Conservation (phyloP, 2,113 vertebrate genomes). For the Donacobius atricapilla region DNA sequence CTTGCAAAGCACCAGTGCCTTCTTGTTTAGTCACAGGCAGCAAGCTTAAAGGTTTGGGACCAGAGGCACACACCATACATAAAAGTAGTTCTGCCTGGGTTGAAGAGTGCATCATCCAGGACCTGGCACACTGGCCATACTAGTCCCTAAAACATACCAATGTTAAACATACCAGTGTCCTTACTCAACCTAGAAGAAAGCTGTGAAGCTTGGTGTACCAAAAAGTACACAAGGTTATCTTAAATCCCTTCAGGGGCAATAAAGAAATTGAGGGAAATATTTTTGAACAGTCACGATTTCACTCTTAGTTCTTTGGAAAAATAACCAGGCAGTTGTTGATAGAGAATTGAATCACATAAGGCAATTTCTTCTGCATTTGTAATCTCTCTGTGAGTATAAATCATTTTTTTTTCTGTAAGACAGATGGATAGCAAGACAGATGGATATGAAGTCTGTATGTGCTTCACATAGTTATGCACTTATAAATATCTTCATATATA, state of each 20-base stretch:
- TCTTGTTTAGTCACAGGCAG: not conserved
- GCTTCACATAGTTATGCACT: not conserved
- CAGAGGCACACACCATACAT: not conserved
- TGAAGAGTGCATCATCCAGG: not conserved
- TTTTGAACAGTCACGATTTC: not conserved
- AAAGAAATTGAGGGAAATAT: not conserved
- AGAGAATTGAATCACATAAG: not conserved
- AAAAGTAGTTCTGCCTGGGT: not conserved
- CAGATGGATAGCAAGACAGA: not conserved
- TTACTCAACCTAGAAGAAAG: not conserved
- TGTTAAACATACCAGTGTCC: not conserved
- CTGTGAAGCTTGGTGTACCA: not conserved
- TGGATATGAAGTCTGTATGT: not conserved
- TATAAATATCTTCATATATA: not conserved
- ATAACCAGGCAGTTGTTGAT: not conserved
- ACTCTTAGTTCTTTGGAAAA: not conserved
- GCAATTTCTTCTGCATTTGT: not conserved
- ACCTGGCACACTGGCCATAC: not conserved
- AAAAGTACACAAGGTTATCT: not conserved
- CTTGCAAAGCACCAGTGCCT: not conserved
- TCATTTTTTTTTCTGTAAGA: not conserved
- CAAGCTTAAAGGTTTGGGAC: fast-evolving
- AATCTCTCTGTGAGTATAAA: not conserved
- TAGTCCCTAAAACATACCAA: not conserved
- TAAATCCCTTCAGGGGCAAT: not conserved